phyloP scores from a whole-genome alignment of 2,888 invertebrate genomes.

The Helobdella robusta region DNA sequence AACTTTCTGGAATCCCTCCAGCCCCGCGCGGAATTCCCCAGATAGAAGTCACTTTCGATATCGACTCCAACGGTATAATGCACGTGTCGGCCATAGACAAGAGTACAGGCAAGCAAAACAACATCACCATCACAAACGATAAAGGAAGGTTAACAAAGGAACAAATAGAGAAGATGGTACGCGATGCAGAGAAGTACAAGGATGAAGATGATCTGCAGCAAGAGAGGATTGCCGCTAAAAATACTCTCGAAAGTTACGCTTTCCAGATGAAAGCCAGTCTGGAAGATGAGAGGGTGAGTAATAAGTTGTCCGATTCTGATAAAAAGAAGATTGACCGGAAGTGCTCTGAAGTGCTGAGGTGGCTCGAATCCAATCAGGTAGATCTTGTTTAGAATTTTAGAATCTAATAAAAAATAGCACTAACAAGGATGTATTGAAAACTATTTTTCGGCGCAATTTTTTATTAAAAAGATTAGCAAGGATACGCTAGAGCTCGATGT shows the following conservation, averaged over 20 bases:
- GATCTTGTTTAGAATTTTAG: background rate
- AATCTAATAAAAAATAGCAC: background rate
- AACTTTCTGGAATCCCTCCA: conserved; percentile 51
- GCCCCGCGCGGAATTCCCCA: conserved; percentile 79
- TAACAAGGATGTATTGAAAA: background rate
- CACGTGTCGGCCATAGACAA: conserved; percentile 88
- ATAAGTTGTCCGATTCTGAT: conserved; percentile 67
- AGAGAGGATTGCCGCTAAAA: conserved; percentile 36
- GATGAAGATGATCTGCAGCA: conserved; percentile 44
- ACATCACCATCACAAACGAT: conserved; percentile 62
- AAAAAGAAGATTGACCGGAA: conserved; percentile 68
- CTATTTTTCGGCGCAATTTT: background rate
- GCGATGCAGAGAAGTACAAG: conserved; percentile 38
- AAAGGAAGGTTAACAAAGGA: conserved; percentile 59
- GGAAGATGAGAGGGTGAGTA: conserved; percentile 84
- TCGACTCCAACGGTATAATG: conserved; percentile 72
- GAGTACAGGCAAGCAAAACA: conserved; percentile 55
- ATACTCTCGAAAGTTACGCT: conserved; percentile 37
- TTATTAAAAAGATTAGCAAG: no score
- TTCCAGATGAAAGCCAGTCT: conserved; percentile 75
- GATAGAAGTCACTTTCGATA: conserved; percentile 57
- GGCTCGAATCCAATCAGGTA: conserved; percentile 54
- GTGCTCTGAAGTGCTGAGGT: conserved; percentile 71
- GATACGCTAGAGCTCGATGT: no score
- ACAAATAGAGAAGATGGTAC: conserved; percentile 67